Evolutionary conservation across 2,797 vertebrate species (phyloP).

Genomic region (Dicrostonyx torquatus): DNA sequence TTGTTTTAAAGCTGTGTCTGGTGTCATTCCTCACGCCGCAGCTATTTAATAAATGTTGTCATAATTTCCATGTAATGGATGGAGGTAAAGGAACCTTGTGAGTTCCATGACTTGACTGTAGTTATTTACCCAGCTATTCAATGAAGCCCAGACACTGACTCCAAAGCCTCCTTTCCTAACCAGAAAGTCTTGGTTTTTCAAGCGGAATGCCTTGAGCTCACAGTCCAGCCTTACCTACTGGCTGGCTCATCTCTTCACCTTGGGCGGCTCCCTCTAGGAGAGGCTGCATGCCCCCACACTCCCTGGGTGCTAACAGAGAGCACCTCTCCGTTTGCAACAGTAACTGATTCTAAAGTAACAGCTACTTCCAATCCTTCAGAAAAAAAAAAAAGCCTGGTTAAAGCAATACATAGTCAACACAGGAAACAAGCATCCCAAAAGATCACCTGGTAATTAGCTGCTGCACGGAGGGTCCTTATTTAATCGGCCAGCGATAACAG

Average conservation of each 20-base stretch:
- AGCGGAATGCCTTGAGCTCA: not conserved
- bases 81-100: not conserved
- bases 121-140: not conserved
- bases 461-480: not conserved
- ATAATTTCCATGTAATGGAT: not conserved
- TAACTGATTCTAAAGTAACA: not conserved
- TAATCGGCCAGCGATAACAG: conserved; percentile 46
- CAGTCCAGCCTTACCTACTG: not conserved
- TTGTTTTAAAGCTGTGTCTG: not conserved
- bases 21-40: not conserved
- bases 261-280: not conserved
- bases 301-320: not conserved
- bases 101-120: not conserved
- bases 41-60: not conserved
- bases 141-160: not conserved
- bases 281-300: fast-evolving
- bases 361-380: not conserved
- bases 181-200: not conserved
- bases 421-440: not conserved
- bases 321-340: not conserved
- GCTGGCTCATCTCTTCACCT: not conserved
- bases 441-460: not conserved
- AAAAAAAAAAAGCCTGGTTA: not conserved
- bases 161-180: not conserved
- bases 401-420: not conserved